Evolutionary conservation across 2,888 invertebrate genomes (phyloP).

Genomic region (Yponomeuta cagnagella): DNA sequence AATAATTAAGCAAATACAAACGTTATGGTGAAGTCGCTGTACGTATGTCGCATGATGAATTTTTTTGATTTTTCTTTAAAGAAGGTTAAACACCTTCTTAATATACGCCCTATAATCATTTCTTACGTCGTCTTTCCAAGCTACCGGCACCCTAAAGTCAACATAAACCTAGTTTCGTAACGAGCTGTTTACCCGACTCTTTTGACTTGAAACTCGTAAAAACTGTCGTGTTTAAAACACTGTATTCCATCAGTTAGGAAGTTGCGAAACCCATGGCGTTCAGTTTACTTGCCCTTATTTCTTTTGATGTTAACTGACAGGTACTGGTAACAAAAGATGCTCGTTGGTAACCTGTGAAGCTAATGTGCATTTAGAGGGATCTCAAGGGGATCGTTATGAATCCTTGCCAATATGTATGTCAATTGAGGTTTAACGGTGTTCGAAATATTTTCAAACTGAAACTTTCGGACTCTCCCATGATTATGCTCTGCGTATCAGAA

Average conservation of each 20-base stretch:
- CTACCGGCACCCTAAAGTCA: not conserved
- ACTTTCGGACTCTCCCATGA: no score
- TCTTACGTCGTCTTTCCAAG: not conserved
- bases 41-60: no score
- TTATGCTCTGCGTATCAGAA: no score
- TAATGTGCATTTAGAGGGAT: no score
- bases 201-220: not conserved
- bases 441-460: no score
- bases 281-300: constrained; percentile 6
- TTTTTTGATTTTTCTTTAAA: not conserved
- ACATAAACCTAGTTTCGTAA: constrained; percentile 9
- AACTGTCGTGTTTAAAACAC: not conserved
- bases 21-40: no score
- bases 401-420: no score
- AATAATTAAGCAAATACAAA: no score
- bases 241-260: not conserved
- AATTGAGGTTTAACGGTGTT: no score
- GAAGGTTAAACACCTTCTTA: no score
- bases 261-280: constrained; percentile 1
- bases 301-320: not conserved
- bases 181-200: not conserved
- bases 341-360: not conserved
- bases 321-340: not conserved
- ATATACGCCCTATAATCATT: no score
- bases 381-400: no score